These are phyloP conservation scores for Calephelis nemesis DNA, from an alignment of 1,140 invertebrate species.

Conservation along the genomic window DNA sequence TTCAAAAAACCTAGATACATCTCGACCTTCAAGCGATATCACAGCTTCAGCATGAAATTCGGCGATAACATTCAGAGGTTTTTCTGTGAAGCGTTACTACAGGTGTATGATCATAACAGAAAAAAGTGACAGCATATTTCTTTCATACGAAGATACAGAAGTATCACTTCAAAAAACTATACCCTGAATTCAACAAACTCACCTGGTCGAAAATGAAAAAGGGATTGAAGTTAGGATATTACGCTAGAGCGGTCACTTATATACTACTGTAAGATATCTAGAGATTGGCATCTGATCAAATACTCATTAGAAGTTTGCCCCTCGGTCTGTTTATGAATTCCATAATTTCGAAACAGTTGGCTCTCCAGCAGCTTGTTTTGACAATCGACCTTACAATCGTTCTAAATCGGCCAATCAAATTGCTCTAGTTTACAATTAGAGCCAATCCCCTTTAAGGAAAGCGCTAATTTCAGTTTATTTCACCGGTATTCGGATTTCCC, in stretches of 20 bases:
- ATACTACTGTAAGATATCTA: background rate
- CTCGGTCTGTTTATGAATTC: background rate
- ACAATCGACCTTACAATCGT: background rate
- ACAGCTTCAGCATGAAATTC: no score
- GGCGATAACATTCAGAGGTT: no score
- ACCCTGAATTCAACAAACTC: no score
- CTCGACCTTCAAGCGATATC: no score
- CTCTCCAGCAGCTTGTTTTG: background rate
- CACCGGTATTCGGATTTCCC: background rate
- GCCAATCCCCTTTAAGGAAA: background rate
- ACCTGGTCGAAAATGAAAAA: no score
- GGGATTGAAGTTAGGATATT: no score
- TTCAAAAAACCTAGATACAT: no score
- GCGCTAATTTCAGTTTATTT: background rate
- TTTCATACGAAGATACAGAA: no score
- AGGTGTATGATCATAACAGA: no score
- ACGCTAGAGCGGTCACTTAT: background rate
- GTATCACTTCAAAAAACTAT: no score
- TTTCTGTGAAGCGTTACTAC: no score
- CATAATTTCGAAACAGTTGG: background rate
- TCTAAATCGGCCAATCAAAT: background rate
- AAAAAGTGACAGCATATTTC: no score
- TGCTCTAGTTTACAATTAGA: background rate
- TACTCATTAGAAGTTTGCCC: background rate
- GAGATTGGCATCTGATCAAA: background rate